Base-by-base conservation (phyloP, 2,888 invertebrate species). In the Caenorhabditis becei region DNA sequence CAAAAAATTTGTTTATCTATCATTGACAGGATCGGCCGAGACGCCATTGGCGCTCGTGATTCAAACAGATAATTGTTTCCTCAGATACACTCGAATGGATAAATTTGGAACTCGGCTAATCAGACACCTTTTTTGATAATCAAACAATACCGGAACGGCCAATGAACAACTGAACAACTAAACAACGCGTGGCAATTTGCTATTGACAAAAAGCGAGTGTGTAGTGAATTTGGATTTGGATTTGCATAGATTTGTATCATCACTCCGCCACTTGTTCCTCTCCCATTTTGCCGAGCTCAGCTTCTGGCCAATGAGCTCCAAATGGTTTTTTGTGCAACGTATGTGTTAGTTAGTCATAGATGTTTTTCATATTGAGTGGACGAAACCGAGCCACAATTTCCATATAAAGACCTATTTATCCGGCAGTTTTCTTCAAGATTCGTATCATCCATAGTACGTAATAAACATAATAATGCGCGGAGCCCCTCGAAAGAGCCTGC, bases 361-460 rank as follows among this genome's bases (percentile, higher is more conserved):
- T 26, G 44, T 32, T 32, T 56, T 32, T 14, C 32, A 10, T 56
- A n/a, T 18, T 0, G 35, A 7, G 5, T 35, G 3, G 14, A 16
- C 37, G 7, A 49, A 32, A 14, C 47, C 18, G 41, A 41, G 16
- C 47, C n/a, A 47, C 7, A 47, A 47, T 47, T 47, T 61, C 62
- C 37, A 56, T 41, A 47, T 49, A 58, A 28, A 26, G 28, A 2
- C 47, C 58, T 24, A 26, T 77, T 62, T 69, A 44, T 56, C 47
- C 41, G 41, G 28, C 32, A 14, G 26, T 65, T 20, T 26, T 32
- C 44, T 26, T n/a, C 14, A 62, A 79, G 79, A 72, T 80, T 74
- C 63, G 80, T 80, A 80, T 80, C 80, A 69, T 80, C 61, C 18
- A 69, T 80, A 78, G 78, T 69, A 63, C 77, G 77, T 78, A 74